A percentile compares a stretch with the other conserved stretches of the same genome.
Conservation (phyloP, 2,888 invertebrate genomes). For the Emesis russula region DNA sequence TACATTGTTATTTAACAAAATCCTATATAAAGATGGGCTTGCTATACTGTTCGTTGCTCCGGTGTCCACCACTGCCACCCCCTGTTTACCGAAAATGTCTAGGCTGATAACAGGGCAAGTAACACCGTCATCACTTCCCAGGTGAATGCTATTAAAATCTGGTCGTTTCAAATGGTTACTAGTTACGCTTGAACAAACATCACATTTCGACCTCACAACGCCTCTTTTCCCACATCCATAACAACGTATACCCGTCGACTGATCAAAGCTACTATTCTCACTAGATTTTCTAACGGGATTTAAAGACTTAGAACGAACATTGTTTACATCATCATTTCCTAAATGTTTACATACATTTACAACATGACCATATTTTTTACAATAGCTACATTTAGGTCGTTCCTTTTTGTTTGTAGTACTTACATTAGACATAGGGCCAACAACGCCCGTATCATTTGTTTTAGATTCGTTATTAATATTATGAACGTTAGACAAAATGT, state of each 20-base stretch:
- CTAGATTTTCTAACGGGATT: not conserved
- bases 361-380: constrained; percentile 41
- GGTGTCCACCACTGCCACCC: constrained; percentile 54
- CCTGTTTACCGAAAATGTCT: constrained; percentile 13
- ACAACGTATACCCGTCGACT: constrained; percentile 28
- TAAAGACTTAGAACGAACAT: not conserved
- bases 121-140: not conserved
- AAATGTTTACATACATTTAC: constrained; percentile 24
- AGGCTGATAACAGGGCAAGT: constrained; percentile 11
- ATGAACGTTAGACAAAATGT: not conserved
- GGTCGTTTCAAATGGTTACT: not conserved
- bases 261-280: not conserved
- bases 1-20: constrained; percentile 27
- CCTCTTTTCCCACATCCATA: constrained; percentile 46
- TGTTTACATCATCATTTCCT: not conserved
- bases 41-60: constrained; percentile 54
- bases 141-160: constrained; percentile 10
- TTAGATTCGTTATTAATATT: not conserved
- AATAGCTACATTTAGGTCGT: constrained; percentile 32
- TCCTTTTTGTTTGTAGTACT: not conserved
- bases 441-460: not conserved
- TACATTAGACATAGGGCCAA: not conserved
- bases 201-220: constrained; percentile 42
- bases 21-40: constrained; percentile 34
- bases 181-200: constrained; percentile 15